These are phyloP conservation scores for Drosophila nannoptera DNA, from an alignment of 1,140 invertebrate species.

Conservation along the genomic window DNA sequence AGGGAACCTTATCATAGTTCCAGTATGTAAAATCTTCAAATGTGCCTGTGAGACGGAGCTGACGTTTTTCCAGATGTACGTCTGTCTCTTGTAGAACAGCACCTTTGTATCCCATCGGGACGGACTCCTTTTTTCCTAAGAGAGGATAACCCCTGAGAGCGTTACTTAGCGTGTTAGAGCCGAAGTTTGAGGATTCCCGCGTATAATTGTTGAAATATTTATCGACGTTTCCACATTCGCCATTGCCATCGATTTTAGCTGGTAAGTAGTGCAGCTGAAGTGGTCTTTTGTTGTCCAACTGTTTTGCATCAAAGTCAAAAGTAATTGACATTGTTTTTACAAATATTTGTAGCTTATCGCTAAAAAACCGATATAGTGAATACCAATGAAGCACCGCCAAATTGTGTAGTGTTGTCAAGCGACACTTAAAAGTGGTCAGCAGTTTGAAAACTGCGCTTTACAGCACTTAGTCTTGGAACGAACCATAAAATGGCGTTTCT, in stretches of 20 bases:
- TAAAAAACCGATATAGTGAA: conserved; percentile 15
- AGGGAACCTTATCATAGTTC: conserved; percentile 88
- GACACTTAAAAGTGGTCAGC: conserved; percentile 8
- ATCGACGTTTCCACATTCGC: conserved; percentile 83
- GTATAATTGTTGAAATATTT: conserved; percentile 85
- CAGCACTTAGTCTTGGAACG: conserved; percentile 30
- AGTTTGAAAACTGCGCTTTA: conserved; percentile 16
- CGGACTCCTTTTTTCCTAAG: conserved; percentile 81
- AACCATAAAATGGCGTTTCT: conserved; percentile 64
- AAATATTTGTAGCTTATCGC: not conserved
- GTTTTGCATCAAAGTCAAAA: conserved; percentile 80
- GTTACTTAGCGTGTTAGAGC: conserved; percentile 78
- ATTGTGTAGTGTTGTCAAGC: conserved; percentile 25
- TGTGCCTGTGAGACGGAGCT: conserved; percentile 81
- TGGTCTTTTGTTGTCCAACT: conserved; percentile 75
- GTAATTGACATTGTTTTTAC: conserved; percentile 79
- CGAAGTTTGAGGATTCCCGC: conserved; percentile 74
- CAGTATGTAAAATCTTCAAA: conserved; percentile 86
- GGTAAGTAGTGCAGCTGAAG: conserved; percentile 85
- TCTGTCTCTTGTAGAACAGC: conserved; percentile 83
- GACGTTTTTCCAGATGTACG: conserved; percentile 81
- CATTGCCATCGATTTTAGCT: conserved; percentile 86
- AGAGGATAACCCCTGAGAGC: conserved; percentile 85
- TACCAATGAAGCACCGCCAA: conserved; percentile 43
- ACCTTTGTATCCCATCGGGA: conserved; percentile 83